phyloP scores from a whole-genome alignment of 1,140 invertebrate genomes.

The Whitmania pigra region DNA sequence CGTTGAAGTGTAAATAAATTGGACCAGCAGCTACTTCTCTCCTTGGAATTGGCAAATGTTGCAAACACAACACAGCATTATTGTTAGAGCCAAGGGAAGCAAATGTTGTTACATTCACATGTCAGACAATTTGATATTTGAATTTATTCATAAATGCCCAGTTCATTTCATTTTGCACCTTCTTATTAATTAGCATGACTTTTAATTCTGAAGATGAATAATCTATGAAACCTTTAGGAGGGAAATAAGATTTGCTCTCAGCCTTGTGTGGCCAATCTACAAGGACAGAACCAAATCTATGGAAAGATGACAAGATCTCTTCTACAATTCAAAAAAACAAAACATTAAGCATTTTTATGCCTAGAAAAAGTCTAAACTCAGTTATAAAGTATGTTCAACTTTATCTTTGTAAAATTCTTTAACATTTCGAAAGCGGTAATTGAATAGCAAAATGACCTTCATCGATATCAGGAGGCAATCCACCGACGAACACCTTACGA shows the following conservation, averaged over 20 bases:
- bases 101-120: too few relatives aligned
- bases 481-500: slow-evolving; percentile 94
- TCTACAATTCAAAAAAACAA: slow-evolving; percentile 51
- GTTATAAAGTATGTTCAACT: too few relatives aligned
- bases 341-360: background rate
- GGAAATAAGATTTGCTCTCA: slow-evolving; percentile 97
- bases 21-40: background rate
- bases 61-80: too few relatives aligned
- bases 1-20: slow-evolving; percentile 22
- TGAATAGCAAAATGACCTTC: slow-evolving; percentile 53
- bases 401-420: too few relatives aligned
- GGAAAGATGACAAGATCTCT: slow-evolving; percentile 92
- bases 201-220: background rate
- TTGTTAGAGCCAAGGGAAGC: too few relatives aligned
- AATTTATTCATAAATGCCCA: too few relatives aligned
- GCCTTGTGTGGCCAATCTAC: slow-evolving; percentile 99
- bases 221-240: slow-evolving; percentile 66
- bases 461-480: slow-evolving; percentile 91
- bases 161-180: slow-evolving; percentile 49
- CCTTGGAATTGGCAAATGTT: too few relatives aligned
- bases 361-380: background rate
- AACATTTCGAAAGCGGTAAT: too few relatives aligned
- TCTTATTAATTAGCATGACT: too few relatives aligned
- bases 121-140: background rate
- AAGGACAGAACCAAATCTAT: slow-evolving; percentile 85